A percentile compares a stretch with the other conserved stretches of the same genome.
Conservation (phyloP, 2,888 invertebrate species). For the Hirudinaria manillensis region DNA sequence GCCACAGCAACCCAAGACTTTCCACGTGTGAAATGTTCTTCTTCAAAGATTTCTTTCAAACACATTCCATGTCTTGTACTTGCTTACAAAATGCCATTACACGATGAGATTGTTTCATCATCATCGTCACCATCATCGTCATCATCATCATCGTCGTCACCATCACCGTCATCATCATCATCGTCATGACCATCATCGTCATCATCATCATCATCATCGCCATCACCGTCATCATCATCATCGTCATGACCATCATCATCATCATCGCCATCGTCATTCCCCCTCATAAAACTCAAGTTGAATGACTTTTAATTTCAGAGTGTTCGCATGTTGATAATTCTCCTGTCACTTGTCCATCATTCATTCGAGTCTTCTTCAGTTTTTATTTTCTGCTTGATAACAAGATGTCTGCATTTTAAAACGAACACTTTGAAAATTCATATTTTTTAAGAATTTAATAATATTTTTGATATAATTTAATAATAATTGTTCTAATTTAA, state of each 20-base stretch:
- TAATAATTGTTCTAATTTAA: neutral
- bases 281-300: neutral
- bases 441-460: neutral
- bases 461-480: neutral
- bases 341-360: too few relatives aligned
- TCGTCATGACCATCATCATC: conserved; percentile 31
- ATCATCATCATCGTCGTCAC: conserved; percentile 31
- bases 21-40: too few relatives aligned
- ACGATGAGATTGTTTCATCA: too few relatives aligned
- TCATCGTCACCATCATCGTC: neutral
- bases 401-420: neutral
- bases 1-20: too few relatives aligned
- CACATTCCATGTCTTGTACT: too few relatives aligned
- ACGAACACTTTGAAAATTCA: neutral
- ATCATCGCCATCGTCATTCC: conserved; percentile 25
- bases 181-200: conserved; percentile 32
- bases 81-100: too few relatives aligned
- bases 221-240: conserved; percentile 31
- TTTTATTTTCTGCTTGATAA: too few relatives aligned
- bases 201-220: conserved; percentile 32
- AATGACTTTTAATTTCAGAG: neutral
- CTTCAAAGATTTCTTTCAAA: too few relatives aligned
- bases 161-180: conserved; percentile 31
- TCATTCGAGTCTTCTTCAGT: too few relatives aligned
- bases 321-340: too few relatives aligned